Evolutionary conservation across 2,888 invertebrate genomes (phyloP).

Genomic region (Byasa hedistus): DNA sequence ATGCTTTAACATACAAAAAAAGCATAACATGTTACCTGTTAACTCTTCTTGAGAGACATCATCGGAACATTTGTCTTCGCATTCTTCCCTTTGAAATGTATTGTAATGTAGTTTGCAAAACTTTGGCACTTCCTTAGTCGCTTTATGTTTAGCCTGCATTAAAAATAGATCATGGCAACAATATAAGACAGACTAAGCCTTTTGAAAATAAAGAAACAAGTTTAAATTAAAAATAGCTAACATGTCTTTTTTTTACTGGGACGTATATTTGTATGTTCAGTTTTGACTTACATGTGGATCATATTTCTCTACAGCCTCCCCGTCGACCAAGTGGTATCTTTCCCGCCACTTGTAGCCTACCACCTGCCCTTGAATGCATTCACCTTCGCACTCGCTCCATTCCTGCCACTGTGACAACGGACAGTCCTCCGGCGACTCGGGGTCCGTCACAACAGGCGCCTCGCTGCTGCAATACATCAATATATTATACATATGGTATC

Average conservation of each 20-base stretch:
- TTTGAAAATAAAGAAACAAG: too few relatives aligned
- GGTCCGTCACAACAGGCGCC: conserved; percentile 49
- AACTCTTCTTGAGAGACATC: conserved; percentile 33
- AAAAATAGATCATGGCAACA: too few relatives aligned
- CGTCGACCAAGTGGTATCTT: conserved; percentile 65
- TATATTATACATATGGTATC: neutral
- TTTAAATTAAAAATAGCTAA: too few relatives aligned
- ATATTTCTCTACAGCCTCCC: conserved; percentile 64
- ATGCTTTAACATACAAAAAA: neutral
- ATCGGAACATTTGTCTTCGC: conserved; percentile 54
- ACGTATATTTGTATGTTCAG: too few relatives aligned
- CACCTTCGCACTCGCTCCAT: conserved; percentile 67
- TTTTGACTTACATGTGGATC: conserved; percentile 55
- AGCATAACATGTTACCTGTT: conserved; percentile 30
- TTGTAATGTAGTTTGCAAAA: conserved; percentile 58
- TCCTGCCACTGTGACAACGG: conserved; percentile 62
- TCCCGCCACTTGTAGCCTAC: conserved; percentile 60
- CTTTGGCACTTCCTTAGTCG: conserved; percentile 56
- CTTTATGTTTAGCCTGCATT: conserved; percentile 46
- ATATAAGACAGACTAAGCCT: too few relatives aligned
- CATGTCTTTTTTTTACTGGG: too few relatives aligned
- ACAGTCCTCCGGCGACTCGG: conserved; percentile 57
- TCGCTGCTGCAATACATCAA: conserved; percentile 42
- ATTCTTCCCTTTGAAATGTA: conserved; percentile 55
- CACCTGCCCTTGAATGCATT: conserved; percentile 52